Percentiles rank a stretch among this genome's conserved stretches.
phyloP scores from a whole-genome alignment of 2,888 invertebrate species.

The Caenorhabditis sulstoni region DNA sequence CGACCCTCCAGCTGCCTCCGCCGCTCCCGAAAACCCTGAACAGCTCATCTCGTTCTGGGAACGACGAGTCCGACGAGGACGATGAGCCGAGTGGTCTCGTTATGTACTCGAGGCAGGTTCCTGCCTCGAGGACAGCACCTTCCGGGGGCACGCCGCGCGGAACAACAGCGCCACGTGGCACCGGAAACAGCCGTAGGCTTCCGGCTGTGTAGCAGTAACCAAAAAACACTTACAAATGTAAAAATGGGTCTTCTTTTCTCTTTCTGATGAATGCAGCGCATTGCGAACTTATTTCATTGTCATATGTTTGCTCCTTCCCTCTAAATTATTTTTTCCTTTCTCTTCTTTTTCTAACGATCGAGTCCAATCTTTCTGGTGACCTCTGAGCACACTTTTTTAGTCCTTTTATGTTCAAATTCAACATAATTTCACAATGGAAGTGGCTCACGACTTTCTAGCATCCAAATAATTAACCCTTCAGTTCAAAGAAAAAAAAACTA shows the following conservation, averaged over 20 bases:
- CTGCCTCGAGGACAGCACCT: constrained; percentile 23
- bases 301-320: constrained; percentile 29
- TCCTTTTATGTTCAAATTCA: constrained; percentile 13
- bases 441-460: constrained; percentile 31
- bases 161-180: background rate
- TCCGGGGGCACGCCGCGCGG: constrained; percentile 17
- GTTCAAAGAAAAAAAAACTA: constrained; percentile 36
- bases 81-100: constrained; percentile 58
- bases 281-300: constrained; percentile 51
- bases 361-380: constrained; percentile 51
- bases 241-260: constrained; percentile 52
- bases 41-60: constrained; percentile 26
- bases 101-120: constrained; percentile 51
- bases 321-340: constrained; percentile 42
- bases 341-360: constrained; percentile 48
- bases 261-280: constrained; percentile 56
- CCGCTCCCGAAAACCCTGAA: constrained; percentile 53
- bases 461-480: constrained; percentile 35
- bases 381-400: constrained; percentile 27
- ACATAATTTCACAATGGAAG: constrained; percentile 26
- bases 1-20: constrained; percentile 64
- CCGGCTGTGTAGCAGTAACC: constrained; percentile 47
- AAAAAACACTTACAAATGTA: constrained; percentile 51
- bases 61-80: constrained; percentile 58
- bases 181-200: constrained; percentile 33